A percentile compares a stretch with the other conserved stretches of the same genome.
These are phyloP conservation scores for Delichon dasypus DNA, from an alignment of 2,797 vertebrate species.

Conservation along the genomic window DNA sequence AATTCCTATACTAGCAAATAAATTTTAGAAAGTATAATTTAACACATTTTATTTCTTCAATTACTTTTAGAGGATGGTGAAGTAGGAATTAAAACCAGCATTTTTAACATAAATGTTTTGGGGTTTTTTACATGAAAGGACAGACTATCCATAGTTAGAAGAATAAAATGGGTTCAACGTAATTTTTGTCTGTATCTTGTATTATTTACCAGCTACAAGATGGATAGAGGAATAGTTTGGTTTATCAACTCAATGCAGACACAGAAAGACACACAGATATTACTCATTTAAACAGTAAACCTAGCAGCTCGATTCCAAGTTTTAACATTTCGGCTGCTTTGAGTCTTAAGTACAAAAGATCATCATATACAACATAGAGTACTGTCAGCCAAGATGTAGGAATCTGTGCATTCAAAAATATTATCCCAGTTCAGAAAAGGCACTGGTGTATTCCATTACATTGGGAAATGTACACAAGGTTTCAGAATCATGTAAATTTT, in stretches of 20 bases:
- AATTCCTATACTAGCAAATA: conserved; percentile 28
- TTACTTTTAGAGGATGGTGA: neutral
- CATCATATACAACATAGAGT: neutral
- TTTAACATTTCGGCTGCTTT: conserved; percentile 37
- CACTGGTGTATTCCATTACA: conserved; percentile 7
- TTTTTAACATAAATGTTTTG: neutral
- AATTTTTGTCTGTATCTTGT: neutral
- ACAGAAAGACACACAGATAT: conserved; percentile 31
- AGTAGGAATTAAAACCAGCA: neutral
- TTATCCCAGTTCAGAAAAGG: conserved; percentile 47
- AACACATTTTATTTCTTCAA: neutral
- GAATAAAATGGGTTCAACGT: neutral
- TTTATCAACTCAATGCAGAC: neutral
- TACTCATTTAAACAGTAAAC: conserved; percentile 1
- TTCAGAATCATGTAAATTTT: conserved; percentile 78
- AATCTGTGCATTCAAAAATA: conserved; percentile 1
- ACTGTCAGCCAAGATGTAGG: neutral
- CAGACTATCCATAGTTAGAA: neutral
- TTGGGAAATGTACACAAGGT: conserved; percentile 74
- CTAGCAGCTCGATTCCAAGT: conserved; percentile 7
- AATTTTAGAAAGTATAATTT: neutral
- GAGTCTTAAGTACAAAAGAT: neutral
- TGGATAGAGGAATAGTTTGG: neutral
- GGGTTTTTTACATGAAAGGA: neutral
- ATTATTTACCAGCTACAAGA: conserved; percentile 16